Conservation (phyloP, 2,888 invertebrate genomes). For the Eurois occulta region DNA sequence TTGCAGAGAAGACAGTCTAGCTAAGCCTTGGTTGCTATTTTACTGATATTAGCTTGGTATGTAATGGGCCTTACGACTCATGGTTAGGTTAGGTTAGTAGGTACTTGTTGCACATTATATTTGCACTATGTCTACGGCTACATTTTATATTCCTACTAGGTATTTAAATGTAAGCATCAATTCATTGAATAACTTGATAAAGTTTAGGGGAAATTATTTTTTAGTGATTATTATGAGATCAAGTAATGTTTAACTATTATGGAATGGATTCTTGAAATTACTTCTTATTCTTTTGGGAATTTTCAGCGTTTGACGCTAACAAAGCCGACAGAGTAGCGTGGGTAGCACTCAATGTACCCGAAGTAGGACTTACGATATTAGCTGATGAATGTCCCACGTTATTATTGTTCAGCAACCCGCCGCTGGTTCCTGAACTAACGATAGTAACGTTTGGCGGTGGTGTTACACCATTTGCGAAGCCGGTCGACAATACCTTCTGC, state of each 20-base stretch:
- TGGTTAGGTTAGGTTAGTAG: neutral
- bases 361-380: constrained; percentile 80
- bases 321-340: constrained; percentile 88
- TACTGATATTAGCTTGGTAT: neutral
- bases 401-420: constrained; percentile 78
- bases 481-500: constrained; percentile 87
- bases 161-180: constrained; percentile 20
- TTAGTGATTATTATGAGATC: constrained; percentile 62
- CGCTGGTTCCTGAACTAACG: constrained; percentile 85
- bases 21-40: neutral
- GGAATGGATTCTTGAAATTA: constrained; percentile 61
- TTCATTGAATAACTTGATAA: constrained; percentile 33
- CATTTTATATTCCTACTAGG: neutral
- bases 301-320: constrained; percentile 78
- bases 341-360: constrained; percentile 87
- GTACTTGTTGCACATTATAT: neutral
- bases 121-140: constrained; percentile 28
- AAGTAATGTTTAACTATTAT: constrained; percentile 40
- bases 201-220: constrained; percentile 9
- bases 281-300: constrained; percentile 65
- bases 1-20: neutral
- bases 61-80: neutral
- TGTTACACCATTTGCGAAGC: constrained; percentile 85
- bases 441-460: constrained; percentile 88
- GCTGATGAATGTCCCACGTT: constrained; percentile 73